Evolutionary conservation across 2,888 invertebrate genomes (phyloP), one percentile per base, ranked within the genome.

Genomic region (Pristionchus japonicus): DNA sequence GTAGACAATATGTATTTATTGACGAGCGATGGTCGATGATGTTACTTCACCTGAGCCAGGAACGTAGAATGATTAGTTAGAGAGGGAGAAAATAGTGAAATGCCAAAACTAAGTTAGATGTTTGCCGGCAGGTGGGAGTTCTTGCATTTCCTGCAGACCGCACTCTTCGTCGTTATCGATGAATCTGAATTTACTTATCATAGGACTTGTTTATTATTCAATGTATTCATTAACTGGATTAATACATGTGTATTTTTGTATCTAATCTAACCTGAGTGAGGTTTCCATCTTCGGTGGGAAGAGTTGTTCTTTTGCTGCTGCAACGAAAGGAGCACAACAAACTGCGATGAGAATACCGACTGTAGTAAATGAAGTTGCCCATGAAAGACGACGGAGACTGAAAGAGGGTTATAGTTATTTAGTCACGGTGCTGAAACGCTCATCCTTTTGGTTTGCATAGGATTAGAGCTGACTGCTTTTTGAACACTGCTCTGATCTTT

Each of bases 121-220:
- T 23, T 86, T 47, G 70, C 86, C 86, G 7, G 86, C 86, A 15
- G 86, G 86, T 1, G 86, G 86, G 15, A 86, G 74, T 37, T 57
- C 47, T n/a, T 86, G 86, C 86, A 86, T 27, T 34, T 86, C 86
- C 27, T 31, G 31, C 23, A 86, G 34, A 27, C 86, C 86, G n/a
- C 86, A 86, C 20, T 86, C 86, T n/a, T 86, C 86, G 13, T 86
- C 86, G 31, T 49, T 31, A 20, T 85, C 85, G 64, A 85, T 85
- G 6, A 23, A 11, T 34, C 85, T 61, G 64, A 85, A 52, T 80
- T 74, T 15, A 23, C 13, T 31, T 27, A 2, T 11, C 7, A 70
- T 17, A 70, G 15, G 70, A 11, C 11, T 4, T 11, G 27, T 27
- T 1, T 11, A 9, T 61, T 27, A 11, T 27, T 61, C 20, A 57